These are phyloP conservation scores for Gonatopus flavifemur DNA, from an alignment of 1,140 invertebrate species.

Conservation along the genomic window DNA sequence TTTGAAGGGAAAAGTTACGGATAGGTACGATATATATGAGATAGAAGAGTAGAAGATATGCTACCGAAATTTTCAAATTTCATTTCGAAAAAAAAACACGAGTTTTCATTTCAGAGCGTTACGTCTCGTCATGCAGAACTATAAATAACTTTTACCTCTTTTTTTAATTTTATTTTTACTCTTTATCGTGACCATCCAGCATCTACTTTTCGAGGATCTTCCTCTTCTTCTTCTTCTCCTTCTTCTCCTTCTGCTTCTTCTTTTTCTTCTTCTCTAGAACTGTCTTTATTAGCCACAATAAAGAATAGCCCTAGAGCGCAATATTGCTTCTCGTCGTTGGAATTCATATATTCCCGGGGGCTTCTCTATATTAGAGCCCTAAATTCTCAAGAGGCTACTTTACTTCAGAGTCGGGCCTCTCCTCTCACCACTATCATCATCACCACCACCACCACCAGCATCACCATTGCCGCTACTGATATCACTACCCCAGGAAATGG, in stretches of 20 bases:
- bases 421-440: background rate
- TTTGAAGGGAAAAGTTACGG: background rate
- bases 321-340: conserved; percentile 34
- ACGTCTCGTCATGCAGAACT: background rate
- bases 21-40: background rate
- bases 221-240: background rate
- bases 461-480: background rate
- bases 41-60: background rate
- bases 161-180: background rate
- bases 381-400: conserved; percentile 34
- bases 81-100: too few species aligned
- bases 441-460: too few species aligned
- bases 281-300: conserved; percentile 34
- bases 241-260: conserved; percentile 8
- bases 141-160: background rate
- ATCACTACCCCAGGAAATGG: conserved; percentile 4
- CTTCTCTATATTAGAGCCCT: conserved; percentile 30
- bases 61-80: background rate
- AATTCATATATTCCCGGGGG: conserved; percentile 35
- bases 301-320: conserved; percentile 30
- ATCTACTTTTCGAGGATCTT: background rate
- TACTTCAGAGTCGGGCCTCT: background rate
- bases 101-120: too few species aligned
- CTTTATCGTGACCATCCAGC: background rate
- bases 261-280: background rate